phyloP scores from a whole-genome alignment of 92 coral and sea anemone species.

The Meandrina meandrites region DNA sequence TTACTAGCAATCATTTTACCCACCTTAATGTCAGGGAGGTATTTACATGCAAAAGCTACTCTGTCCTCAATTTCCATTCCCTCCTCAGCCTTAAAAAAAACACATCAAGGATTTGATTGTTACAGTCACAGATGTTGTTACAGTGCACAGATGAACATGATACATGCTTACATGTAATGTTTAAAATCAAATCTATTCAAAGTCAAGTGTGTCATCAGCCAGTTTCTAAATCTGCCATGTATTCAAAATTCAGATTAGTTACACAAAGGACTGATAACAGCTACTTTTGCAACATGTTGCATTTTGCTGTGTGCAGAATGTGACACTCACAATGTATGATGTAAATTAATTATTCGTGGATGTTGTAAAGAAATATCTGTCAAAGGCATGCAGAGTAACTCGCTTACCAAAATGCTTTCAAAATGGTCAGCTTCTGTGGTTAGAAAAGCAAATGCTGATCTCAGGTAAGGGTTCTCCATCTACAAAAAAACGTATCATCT shows the following conservation, averaged over 20 bases:
- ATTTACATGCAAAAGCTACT: constrained; percentile 98
- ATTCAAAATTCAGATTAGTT: no score
- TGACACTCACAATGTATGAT: neutral
- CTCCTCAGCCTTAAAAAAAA: constrained; percentile 69
- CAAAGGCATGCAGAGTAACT: constrained; percentile 9
- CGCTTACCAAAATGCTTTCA: constrained; percentile 81
- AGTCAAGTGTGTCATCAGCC: neutral
- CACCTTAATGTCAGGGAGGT: constrained; percentile 92
- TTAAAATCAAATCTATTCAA: no score
- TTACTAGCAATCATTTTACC: no score
- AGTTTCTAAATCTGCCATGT: neutral
- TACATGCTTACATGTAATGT: neutral
- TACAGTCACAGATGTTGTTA: no score
- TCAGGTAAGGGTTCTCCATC: constrained; percentile 89
- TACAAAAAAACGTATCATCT: constrained; percentile 15
- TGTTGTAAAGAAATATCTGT: neutral
- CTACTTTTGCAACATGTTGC: neutral
- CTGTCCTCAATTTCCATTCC: constrained; percentile 93
- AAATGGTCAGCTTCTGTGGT: constrained; percentile 82
- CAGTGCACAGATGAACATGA: neutral
- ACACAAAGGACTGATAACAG: neutral
- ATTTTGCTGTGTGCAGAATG: neutral
- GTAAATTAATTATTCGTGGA: neutral
- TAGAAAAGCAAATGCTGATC: constrained; percentile 92
- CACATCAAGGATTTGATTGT: neutral